Percentiles rank a stretch among this genome's conserved stretches.
Evolutionary conservation across 2,888 invertebrate species (phyloP).

Genomic region (Macrophya alboannulata): DNA sequence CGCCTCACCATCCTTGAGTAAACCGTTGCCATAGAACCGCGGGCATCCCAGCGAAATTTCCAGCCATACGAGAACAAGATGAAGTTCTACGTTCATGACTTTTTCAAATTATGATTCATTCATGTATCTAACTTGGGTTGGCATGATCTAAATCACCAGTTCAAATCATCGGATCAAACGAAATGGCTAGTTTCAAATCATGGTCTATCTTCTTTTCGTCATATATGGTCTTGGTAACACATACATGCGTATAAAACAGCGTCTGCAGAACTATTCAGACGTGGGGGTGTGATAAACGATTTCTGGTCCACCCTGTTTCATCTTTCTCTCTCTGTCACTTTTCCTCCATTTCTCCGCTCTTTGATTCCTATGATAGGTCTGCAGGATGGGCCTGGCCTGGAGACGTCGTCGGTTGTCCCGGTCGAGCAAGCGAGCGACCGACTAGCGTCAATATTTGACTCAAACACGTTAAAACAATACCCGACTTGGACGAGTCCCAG

Average conservation of each 20-base stretch:
- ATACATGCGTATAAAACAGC: neutral
- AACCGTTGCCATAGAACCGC: neutral
- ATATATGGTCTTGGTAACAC: neutral
- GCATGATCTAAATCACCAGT: neutral
- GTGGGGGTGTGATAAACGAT: neutral
- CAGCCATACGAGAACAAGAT: neutral
- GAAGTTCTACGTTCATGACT: neutral
- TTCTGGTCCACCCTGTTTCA: conserved; percentile 25
- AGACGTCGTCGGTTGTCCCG: conserved; percentile 60
- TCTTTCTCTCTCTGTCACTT: conserved; percentile 59
- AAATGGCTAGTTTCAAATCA: neutral
- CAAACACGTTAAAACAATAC: conserved; percentile 80
- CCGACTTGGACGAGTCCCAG: conserved; percentile 68
- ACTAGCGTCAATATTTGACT: conserved; percentile 80
- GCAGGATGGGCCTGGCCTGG: conserved; percentile 40
- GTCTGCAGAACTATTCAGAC: neutral
- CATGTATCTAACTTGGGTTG: neutral
- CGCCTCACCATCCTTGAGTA: neutral
- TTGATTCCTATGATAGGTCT: conserved; percentile 36
- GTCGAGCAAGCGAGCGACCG: conserved; percentile 69
- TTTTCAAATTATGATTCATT: neutral
- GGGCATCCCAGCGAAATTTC: neutral
- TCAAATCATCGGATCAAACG: neutral
- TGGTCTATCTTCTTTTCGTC: neutral
- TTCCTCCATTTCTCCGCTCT: conserved; percentile 48